These are phyloP conservation scores for Chloropsis cyanopogon DNA, from an alignment of 2,113 vertebrate species.

Conservation along the genomic window DNA sequence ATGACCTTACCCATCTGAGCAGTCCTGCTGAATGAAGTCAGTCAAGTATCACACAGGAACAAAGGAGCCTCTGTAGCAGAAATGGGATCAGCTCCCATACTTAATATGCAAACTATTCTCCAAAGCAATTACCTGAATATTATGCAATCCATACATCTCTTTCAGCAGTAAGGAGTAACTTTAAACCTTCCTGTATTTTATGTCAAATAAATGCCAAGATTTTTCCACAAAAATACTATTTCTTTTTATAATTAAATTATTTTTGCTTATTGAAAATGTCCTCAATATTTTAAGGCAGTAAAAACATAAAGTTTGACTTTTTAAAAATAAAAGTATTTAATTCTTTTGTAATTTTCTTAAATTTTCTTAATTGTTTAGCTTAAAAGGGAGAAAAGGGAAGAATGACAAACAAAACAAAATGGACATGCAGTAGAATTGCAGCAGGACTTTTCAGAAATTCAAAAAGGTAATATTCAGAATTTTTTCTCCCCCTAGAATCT, in stretches of 20 bases:
- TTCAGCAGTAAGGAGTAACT: not conserved
- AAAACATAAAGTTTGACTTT: not conserved
- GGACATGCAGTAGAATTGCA: not conserved
- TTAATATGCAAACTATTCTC: conserved; percentile 13
- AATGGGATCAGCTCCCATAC: not conserved
- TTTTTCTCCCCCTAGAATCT: conserved; percentile 63
- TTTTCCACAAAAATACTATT: not conserved
- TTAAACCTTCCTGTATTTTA: not conserved
- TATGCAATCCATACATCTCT: not conserved
- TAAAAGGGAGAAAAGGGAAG: not conserved
- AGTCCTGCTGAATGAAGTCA: conserved; percentile 28
- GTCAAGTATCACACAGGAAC: not conserved
- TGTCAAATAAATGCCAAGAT: not conserved
- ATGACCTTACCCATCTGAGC: not conserved
- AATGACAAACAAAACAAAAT: not conserved
- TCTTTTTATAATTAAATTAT: not conserved
- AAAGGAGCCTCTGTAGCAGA: conserved; percentile 8
- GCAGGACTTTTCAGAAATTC: not conserved
- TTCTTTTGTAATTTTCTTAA: not conserved
- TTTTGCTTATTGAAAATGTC: not conserved
- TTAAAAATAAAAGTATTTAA: not conserved
- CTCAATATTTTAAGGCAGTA: not conserved
- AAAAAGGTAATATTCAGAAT: not conserved
- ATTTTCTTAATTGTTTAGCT: not conserved
- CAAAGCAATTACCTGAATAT: not conserved